Conservation (phyloP, 2,888 invertebrate genomes). For the Drosophila seclusa region DNA sequence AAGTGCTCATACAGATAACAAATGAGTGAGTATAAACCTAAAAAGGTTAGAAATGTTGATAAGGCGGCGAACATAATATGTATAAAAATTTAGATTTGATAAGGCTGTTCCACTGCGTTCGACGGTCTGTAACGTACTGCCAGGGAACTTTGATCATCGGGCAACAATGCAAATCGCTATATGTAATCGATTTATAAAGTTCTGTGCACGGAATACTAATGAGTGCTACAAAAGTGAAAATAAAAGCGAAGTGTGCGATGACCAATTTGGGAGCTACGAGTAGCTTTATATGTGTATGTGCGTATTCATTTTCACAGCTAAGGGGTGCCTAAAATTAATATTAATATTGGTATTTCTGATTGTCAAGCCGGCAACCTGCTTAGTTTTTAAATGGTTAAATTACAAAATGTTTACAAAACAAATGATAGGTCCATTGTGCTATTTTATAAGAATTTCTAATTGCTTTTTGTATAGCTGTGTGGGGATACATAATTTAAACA, state of each 20-base stretch:
- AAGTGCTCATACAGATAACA: slow-evolving; percentile 87
- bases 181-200: slow-evolving; percentile 10
- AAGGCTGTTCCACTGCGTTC: slow-evolving; percentile 13
- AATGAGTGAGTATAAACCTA: slow-evolving; percentile 86
- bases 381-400: slow-evolving; percentile 34
- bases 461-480: background rate
- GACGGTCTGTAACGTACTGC: slow-evolving; percentile 43
- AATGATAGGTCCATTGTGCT: slow-evolving; percentile 30
- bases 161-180: background rate
- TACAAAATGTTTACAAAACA: slow-evolving; percentile 12
- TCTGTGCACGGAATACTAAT: slow-evolving; percentile 45
- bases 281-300: slow-evolving; percentile 10
- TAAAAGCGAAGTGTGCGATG: slow-evolving; percentile 14
- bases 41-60: slow-evolving; percentile 83
- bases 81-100: background rate
- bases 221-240: slow-evolving; percentile 28
- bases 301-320: background rate
- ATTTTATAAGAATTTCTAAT: background rate
- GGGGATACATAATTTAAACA: background rate
- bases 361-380: slow-evolving; percentile 15
- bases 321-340: background rate
- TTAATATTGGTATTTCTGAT: slow-evolving; percentile 8
- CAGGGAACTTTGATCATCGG: background rate
- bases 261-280: slow-evolving; percentile 12
- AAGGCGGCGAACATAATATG: slow-evolving; percentile 38